Conservation (phyloP, 2,888 invertebrate genomes). For the Clivina fossor region DNA sequence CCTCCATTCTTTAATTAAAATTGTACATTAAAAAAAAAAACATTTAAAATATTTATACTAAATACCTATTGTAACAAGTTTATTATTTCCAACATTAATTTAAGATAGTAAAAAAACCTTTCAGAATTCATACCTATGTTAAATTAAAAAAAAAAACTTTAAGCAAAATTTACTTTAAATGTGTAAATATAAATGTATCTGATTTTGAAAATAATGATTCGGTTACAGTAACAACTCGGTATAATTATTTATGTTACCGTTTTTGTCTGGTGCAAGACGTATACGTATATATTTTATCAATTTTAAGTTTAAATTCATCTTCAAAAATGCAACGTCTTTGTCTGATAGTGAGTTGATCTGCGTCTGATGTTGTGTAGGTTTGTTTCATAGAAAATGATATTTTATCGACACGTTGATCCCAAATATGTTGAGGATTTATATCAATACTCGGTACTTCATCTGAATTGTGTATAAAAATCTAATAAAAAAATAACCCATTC, state of each 20-base stretch:
- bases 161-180: no score
- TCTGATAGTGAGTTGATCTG: slow-evolving; percentile 65
- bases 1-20: slow-evolving; percentile 58
- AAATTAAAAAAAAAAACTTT: no score
- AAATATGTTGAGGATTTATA: slow-evolving; percentile 68
- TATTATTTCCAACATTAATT: no score
- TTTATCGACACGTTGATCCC: slow-evolving; percentile 64
- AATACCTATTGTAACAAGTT: no score
- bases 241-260: slow-evolving; percentile 38
- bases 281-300: slow-evolving; percentile 66
- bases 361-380: slow-evolving; percentile 76
- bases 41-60: no score
- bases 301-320: slow-evolving; percentile 65
- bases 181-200: no score
- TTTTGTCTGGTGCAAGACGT: slow-evolving; percentile 75
- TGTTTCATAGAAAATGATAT: slow-evolving; percentile 72
- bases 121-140: no score
- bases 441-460: slow-evolving; percentile 72
- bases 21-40: neutral
- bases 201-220: no score
- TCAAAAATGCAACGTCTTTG: slow-evolving; percentile 74
- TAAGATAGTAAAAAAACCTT: no score
- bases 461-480: slow-evolving; percentile 68
- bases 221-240: no score
- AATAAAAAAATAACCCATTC: slow-evolving; percentile 30